Evolutionary conservation across 2,113 vertebrate species (phyloP).

Genomic region (Orcinus orca): DNA sequence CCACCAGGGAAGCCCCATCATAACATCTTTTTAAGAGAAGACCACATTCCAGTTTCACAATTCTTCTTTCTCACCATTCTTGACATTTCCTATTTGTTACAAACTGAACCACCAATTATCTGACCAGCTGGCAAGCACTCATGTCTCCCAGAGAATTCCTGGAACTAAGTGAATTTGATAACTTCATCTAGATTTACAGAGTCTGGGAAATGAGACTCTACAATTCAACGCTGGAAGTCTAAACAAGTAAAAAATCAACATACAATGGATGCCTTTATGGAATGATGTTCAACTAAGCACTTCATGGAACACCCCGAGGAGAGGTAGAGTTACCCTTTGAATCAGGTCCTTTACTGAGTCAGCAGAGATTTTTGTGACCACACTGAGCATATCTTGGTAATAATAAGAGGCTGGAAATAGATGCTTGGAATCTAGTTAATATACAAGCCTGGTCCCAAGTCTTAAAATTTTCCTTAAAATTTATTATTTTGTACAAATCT

Average conservation of each 20-base stretch:
- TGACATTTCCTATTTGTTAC: not conserved
- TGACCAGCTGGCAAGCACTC: not conserved
- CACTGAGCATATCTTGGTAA: too few species aligned
- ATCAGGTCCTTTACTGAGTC: not conserved
- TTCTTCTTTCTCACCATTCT: not conserved
- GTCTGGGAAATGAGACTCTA: slow-evolving; percentile 9
- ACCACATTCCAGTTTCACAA: not conserved
- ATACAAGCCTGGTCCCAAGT: not conserved
- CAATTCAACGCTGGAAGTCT: slow-evolving; percentile 7
- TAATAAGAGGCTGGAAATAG: not conserved
- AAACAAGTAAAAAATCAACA: slow-evolving; percentile 4
- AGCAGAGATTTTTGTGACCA: not conserved
- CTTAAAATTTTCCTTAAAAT: not conserved
- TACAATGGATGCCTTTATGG: not conserved
- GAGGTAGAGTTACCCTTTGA: too few species aligned
- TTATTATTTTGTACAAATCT: not conserved
- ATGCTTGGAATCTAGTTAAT: not conserved
- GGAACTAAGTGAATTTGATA: slow-evolving; percentile 52
- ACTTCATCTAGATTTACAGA: slow-evolving; percentile 48
- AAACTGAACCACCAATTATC: not conserved
- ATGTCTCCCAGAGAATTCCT: slow-evolving; percentile 46
- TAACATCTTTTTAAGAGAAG: not conserved
- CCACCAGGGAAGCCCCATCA: too few species aligned
- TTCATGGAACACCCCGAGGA: not conserved
- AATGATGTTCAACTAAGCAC: not conserved